Percentiles rank a stretch among this genome's conserved stretches.
phyloP scores from a whole-genome alignment of 2,888 invertebrate genomes.

The Argyresthia goedartella region DNA sequence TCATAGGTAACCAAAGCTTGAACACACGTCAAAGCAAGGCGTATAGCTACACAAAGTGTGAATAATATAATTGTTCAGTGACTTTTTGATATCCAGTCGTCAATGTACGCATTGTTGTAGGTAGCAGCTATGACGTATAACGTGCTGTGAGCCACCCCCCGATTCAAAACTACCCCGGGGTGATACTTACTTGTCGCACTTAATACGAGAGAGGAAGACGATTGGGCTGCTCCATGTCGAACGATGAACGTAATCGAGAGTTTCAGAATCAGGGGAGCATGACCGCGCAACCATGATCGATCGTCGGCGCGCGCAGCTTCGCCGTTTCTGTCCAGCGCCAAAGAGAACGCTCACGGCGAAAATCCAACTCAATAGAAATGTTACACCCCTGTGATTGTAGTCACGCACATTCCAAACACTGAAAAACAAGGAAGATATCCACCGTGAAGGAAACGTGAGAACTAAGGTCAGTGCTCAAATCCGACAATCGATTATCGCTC shows the following conservation, averaged over 20 bases:
- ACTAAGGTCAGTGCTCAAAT: slow-evolving; percentile 16
- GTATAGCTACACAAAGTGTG: too few species aligned
- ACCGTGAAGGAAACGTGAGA: background rate
- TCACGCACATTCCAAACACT: background rate
- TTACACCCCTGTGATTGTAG: slow-evolving; percentile 20
- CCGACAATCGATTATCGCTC: slow-evolving; percentile 1
- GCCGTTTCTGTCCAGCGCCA: slow-evolving; percentile 44
- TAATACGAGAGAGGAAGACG: too few species aligned
- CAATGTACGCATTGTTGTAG: slow-evolving; percentile 1
- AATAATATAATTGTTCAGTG: background rate
- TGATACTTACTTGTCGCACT: too few species aligned
- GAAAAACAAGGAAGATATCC: background rate
- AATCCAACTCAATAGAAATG: slow-evolving; percentile 60
- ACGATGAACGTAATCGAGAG: too few species aligned
- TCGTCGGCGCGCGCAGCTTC: slow-evolving; percentile 61
- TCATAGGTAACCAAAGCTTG: too few species aligned
- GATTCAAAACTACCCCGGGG: too few species aligned
- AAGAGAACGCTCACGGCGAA: slow-evolving; percentile 39
- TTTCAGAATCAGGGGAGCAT: slow-evolving; percentile 5
- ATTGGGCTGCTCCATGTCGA: too few species aligned
- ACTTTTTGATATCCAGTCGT: background rate
- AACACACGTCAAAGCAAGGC: too few species aligned
- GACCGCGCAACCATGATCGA: slow-evolving; percentile 61
- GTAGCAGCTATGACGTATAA: slow-evolving; percentile 1
- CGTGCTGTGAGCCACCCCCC: too few species aligned